Evolutionary conservation across 2,888 invertebrate genomes (phyloP).

Genomic region (Lithophane semibrunnea): DNA sequence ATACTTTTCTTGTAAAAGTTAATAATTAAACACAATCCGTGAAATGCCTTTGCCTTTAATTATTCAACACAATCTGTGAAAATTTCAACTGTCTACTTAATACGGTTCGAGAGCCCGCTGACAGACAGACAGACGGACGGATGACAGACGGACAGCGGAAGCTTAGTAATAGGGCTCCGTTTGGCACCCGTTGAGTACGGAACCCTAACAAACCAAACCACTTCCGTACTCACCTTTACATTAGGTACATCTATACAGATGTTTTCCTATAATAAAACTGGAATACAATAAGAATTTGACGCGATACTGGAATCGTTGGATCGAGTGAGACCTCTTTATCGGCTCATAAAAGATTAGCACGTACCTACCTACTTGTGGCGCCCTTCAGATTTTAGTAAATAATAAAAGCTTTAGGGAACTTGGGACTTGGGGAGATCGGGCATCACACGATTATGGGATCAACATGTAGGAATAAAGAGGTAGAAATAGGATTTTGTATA

Average conservation of each 20-base stretch:
- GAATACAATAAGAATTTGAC: conserved; percentile 49
- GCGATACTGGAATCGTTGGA: conserved; percentile 28
- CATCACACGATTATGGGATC: neutral
- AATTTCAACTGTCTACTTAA: too few relatives aligned
- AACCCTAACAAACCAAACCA: conserved; percentile 10
- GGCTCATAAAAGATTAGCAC: conserved; percentile 44
- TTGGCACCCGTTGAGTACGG: too few relatives aligned
- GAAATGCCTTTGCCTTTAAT: too few relatives aligned
- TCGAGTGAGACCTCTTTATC: conserved; percentile 47
- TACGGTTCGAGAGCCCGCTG: too few relatives aligned
- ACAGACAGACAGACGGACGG: too few relatives aligned
- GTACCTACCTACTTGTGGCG: conserved; percentile 9
- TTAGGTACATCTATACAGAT: conserved; percentile 6
- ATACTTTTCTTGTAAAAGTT: too few relatives aligned
- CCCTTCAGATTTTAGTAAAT: conserved; percentile 6
- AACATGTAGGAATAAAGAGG: conserved; percentile 7
- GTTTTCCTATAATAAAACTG: conserved; percentile 48
- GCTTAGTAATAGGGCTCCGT: too few relatives aligned
- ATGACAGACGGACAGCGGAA: too few relatives aligned
- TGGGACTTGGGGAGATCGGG: too few relatives aligned
- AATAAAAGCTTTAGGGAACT: too few relatives aligned
- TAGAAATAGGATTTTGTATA: neutral
- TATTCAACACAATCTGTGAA: too few relatives aligned
- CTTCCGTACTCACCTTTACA: conserved; percentile 9
- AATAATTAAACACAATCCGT: too few relatives aligned